Evolutionary conservation across 2,113 vertebrate species (phyloP), one percentile per base, ranked within the genome.

Genomic region (Rostratula benghalensis): DNA sequence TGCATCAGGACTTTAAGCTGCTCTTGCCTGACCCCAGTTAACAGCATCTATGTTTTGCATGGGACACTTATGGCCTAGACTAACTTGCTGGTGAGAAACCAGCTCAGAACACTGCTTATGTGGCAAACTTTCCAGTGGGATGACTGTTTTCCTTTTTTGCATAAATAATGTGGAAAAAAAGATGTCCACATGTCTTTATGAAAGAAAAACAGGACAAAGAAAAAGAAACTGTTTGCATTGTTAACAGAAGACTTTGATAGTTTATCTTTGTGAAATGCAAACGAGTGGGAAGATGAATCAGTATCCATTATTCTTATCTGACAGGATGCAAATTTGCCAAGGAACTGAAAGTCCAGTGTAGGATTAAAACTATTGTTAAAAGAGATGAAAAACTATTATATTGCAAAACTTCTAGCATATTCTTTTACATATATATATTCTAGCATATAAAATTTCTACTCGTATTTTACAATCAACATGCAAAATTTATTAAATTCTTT

Each of bases 251-350:
- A 13, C 67, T 95, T 75, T 53, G 19, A 9, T 84, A 53, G 63
- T 84, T 89, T 90, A 69, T 51, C 65, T 81, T 37, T 83, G 30
- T 74, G 59, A 81, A 84, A 88, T 61, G 46, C 45, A 94, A 94
- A 94, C 0, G 18, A 89, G 3, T 25, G 9, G 18, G 11, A 65
- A 74, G 54, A 68, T 70, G 54, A 70, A 28, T 87, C 67, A 79
- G 20, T 8, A 13, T 54, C 63, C 85, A 13, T 24, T 69, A 46
- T 68, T 81, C n/a, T 78, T 83, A 81, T 48, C 48, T 77, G 53
- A 50, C 46, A 88, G 46, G 93, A 94, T 56, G 83, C 17, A 92
- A 88, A 93, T 92, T 74, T 85, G 18, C 48, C 63, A 76, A 45
- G 61, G 37, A 90, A 45, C 37, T 74, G 64, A 68, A 94, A 80